Base-by-base conservation (phyloP, 92 coral and sea anemone genomes). In the Porites rus region DNA sequence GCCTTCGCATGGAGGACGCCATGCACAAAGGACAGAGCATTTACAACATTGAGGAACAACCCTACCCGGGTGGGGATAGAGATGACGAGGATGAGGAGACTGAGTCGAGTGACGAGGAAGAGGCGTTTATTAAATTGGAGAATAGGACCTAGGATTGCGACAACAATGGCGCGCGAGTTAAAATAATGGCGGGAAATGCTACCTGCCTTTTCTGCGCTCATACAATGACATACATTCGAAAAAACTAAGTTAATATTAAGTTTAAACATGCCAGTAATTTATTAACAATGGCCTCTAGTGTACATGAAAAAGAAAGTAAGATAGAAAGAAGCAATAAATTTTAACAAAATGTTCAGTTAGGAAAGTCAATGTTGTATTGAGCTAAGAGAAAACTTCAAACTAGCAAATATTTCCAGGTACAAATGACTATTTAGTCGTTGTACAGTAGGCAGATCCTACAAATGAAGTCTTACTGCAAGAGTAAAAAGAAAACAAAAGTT, bases 1-100 rank as follows among this genome's bases (percentile, higher is more conserved):
- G 99, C 54, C 91, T 97, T 43, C 98, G 96, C 68, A 91, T 97
- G 51, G 99, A 97, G 87, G 97, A 97, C 31, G 92, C 98, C 21
- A 90, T 95, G 94, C 86, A 90, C 80, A 95, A 91, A 76, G 98
- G 96, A 22, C 95, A 94, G 65, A 96, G 95, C 69, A 92, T 96
- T 31, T 87, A 89, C 77, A 84, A 89, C 54, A 76, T 87, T 4
- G 94, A 92, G 18, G 95, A 95, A 65, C 82, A 64, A n/a, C 19
- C 75, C 3, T 90, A 93, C 90, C 87, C 88, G 11, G 93, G 93
- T 43, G 88, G 78, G 79, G 90, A 92, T 74, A 90, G 92, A 8
- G 90, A 91, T 51, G 98, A 96, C 62, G 98, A 95, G 21, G 96
- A 92, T 67, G 91, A 95, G 61, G 98, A 93, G 85, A 69, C 94